Conservation (phyloP, 2,113 vertebrate species). For the Arenaria interpres region DNA sequence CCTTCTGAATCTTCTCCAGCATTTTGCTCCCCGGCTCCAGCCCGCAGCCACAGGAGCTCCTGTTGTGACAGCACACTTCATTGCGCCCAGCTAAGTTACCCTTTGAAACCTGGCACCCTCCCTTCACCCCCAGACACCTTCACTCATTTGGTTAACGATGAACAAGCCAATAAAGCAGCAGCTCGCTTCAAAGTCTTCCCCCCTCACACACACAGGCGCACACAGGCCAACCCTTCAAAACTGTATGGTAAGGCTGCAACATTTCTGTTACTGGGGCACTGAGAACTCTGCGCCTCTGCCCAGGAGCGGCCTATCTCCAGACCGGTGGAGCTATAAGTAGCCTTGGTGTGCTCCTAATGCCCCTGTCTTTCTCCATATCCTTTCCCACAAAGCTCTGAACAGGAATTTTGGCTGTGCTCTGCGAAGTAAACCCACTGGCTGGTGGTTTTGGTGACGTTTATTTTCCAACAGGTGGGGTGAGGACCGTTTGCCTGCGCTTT, state of each 20-base stretch:
- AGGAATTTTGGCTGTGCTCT: background rate
- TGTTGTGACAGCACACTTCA: constrained; percentile 26
- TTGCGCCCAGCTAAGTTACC: background rate
- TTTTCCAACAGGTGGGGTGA: background rate
- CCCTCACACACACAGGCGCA: background rate
- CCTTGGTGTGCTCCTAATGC: background rate
- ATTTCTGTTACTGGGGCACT: background rate
- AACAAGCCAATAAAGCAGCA: constrained; percentile 37
- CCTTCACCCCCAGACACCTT: constrained; percentile 1
- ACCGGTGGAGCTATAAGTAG: background rate
- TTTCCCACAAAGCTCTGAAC: background rate
- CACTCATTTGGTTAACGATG: constrained; percentile 51
- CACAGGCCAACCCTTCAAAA: background rate
- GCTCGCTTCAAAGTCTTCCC: background rate
- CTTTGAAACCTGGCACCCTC: constrained; percentile 58
- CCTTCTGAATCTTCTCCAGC: background rate
- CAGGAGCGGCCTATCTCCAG: background rate
- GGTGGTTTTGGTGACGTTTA: background rate
- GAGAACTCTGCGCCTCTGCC: background rate
- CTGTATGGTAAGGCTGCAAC: background rate
- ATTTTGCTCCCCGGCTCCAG: background rate
- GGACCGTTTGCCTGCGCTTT: background rate
- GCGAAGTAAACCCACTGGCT: background rate
- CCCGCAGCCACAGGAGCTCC: accelerated
- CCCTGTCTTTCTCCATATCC: background rate